Evolutionary conservation across 2,888 invertebrate species (phyloP).

Genomic region (Odontomyia ornata): DNA sequence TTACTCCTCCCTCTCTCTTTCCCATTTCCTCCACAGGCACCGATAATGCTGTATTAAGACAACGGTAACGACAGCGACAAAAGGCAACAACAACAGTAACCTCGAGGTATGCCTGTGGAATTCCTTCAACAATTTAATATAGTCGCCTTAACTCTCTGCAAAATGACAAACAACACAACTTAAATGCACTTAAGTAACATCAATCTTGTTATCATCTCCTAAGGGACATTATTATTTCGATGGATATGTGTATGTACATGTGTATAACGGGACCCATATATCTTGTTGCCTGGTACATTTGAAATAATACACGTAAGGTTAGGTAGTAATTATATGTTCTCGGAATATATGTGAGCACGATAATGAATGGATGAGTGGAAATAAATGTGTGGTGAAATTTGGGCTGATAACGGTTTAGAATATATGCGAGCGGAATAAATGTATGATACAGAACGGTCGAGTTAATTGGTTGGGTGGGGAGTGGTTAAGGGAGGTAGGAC

Average conservation of each 20-base stretch:
- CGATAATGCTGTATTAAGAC: background rate
- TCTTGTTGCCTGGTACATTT: background rate
- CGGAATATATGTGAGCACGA: background rate
- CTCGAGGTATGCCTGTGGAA: background rate
- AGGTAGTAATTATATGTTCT: constrained; percentile 13
- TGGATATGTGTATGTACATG: background rate
- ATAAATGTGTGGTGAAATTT: constrained; percentile 9
- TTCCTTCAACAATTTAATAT: constrained; percentile 25
- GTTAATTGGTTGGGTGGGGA: too few species aligned
- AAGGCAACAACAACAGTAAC: background rate
- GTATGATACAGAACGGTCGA: too few species aligned
- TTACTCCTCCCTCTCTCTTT: background rate
- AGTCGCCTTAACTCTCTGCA: constrained; percentile 19
- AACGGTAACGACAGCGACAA: background rate
- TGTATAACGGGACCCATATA: background rate
- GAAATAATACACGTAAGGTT: too few species aligned
- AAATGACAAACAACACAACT: constrained; percentile 27
- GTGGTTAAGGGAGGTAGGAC: too few species aligned
- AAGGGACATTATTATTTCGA: background rate
- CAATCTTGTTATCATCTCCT: constrained; percentile 32
- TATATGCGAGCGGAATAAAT: too few species aligned
- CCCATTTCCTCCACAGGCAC: background rate
- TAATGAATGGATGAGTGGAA: constrained; percentile 20
- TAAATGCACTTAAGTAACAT: constrained; percentile 33
- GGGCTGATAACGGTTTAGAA: background rate